A percentile compares a stretch with the other conserved stretches of the same genome.
Evolutionary conservation across 2,113 vertebrate genomes (phyloP).

Genomic region (Artemisiospiza belli): DNA sequence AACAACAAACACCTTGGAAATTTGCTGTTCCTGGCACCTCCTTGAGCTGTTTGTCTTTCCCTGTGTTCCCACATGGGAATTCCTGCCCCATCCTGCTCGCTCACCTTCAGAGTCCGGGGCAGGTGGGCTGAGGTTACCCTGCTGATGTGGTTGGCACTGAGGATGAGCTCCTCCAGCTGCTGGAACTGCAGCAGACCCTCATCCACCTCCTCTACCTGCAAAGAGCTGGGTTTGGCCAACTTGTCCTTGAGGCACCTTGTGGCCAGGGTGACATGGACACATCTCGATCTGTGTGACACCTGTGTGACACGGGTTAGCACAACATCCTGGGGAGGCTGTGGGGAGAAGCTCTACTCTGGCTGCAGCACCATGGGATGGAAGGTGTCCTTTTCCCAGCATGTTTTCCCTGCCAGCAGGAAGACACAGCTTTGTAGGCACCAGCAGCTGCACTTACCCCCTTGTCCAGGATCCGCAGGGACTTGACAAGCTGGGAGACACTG

Average conservation of each 20-base stretch:
- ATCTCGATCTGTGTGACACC: accelerated
- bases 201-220: slow-evolving; percentile 81
- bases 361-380: not conserved
- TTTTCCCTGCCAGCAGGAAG: not conserved
- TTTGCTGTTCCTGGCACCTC: not conserved
- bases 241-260: accelerated
- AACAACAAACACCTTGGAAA: not conserved
- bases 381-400: not conserved
- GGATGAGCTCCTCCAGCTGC: slow-evolving; percentile 81
- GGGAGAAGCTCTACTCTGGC: not conserved
- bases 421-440: not conserved
- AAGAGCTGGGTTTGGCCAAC: not conserved
- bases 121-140: slow-evolving; percentile 72
- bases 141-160: slow-evolving; percentile 83
- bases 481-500: slow-evolving; percentile 72
- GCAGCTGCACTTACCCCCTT: slow-evolving; percentile 73
- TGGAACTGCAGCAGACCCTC: slow-evolving; percentile 77
- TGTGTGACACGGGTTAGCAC: accelerated
- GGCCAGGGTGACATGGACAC: accelerated
- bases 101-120: slow-evolving; percentile 81
- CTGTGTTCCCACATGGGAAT: not conserved
- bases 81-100: not conserved
- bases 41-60: accelerated
- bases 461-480: slow-evolving; percentile 74
- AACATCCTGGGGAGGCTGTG: accelerated